Evolutionary conservation across 2,113 vertebrate genomes (phyloP), one percentile per base, ranked within the genome.

Genomic region (Crotalus helleri): DNA sequence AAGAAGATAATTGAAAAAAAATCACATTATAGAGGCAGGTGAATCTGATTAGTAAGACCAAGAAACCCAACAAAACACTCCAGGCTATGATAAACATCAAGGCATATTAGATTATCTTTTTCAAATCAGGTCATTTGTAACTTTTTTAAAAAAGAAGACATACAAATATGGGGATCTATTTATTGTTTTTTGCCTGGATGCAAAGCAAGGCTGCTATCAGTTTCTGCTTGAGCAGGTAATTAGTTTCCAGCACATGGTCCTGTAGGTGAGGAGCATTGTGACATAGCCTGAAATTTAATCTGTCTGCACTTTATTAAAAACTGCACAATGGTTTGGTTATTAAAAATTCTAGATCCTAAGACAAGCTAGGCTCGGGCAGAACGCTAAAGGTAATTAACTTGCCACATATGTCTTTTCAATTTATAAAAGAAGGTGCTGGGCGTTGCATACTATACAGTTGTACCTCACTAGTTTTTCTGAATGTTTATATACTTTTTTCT

Each of bases 31-130:
- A 92, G 64, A 91, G 95, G 94, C 93, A 95, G 91, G 95, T 94
- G 96, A 98, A 97, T 97, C 94, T 90, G 91, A 97, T 98, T 97
- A 98, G 39, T 95, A 96, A 96, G 93, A 96, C 95, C 94, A 97
- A 95, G 92, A 1, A 96, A 92, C 88, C 94, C 92, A 97, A 86
- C 90, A 97, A 96, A 94, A 96, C 54, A 95, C 93, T 97, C 93
- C 89, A 94, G 95, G 95, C 96, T 95, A 96, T 39, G 95, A 96
- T 96, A 95, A 94, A 95, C 88, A 96, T 94, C 94, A 96, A 97
- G 97, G 96, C 91, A 96, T 97, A 98, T 94, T 94, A 94, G 97
- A 97, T 97, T 97, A 96, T 74, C 91, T 92, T 93, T 69, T 87
- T 69, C 57, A 96, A 95, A 92, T 90, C 92, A 96, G 94, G 69